Evolutionary conservation across 2,113 vertebrate species (phyloP).

Genomic region (Petromus typicus): DNA sequence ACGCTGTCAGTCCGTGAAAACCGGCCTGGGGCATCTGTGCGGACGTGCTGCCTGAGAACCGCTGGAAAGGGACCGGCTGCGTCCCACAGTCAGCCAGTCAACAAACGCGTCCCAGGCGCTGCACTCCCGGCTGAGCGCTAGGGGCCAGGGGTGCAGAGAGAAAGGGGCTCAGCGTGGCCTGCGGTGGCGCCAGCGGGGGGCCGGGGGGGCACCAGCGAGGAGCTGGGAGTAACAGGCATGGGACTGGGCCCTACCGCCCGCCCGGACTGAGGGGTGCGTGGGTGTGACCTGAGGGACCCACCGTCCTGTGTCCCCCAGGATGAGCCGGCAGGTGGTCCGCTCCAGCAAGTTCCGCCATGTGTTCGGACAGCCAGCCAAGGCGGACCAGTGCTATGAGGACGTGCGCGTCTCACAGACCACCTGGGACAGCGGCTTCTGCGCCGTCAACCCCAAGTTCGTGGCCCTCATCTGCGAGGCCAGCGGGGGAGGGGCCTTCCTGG

Average conservation of each 20-base stretch:
- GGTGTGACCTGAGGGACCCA: not conserved
- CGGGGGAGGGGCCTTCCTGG: conserved; percentile 94
- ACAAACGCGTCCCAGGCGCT: not conserved
- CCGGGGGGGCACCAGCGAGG: not conserved
- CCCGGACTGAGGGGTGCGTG: not conserved
- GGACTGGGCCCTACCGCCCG: too few relatives aligned
- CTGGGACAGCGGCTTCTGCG: conserved; percentile 95
- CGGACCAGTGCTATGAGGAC: conserved; percentile 95
- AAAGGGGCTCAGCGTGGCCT: not conserved
- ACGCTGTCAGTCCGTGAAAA: not conserved
- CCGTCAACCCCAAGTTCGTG: conserved; percentile 94
- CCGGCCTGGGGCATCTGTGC: not conserved
- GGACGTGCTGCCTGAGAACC: not conserved
- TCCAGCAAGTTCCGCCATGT: conserved; percentile 95
- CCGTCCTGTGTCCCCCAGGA: conserved; percentile 73
- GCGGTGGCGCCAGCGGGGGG: not conserved
- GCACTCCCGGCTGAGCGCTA: not conserved
- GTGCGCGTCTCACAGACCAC: conserved; percentile 96
- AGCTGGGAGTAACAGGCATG: not conserved
- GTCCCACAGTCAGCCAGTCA: not conserved
- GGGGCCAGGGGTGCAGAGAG: not conserved
- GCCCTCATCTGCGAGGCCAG: conserved; percentile 95
- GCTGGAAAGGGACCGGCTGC: not conserved
- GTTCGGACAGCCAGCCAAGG: conserved; percentile 92
- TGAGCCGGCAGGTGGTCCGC: conserved; percentile 93